Base-by-base conservation (phyloP, 2,888 invertebrate species). In the Drosophila seclusa region DNA sequence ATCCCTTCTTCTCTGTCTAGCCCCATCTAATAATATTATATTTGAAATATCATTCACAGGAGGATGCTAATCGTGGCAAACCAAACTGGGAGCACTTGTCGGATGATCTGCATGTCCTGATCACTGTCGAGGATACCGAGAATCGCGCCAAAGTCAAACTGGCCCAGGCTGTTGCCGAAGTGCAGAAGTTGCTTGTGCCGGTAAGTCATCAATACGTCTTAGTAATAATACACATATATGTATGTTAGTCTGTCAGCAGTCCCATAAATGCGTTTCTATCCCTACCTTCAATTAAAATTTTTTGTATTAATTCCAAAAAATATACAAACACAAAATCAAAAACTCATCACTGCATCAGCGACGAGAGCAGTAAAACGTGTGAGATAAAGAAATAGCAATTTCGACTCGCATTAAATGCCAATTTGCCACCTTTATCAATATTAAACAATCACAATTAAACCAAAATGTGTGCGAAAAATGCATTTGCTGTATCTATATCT, bases 61-160 rank as follows among this genome's bases (percentile, higher is more conserved):
- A 99, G 95, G 99, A 99, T 93, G 97, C 97, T 92, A 99, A 99
- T 94, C 96, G 99, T 93, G 99, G 99, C 85, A 99, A 99, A 94
- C 99, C 99, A 80, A 99, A 99, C 94, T 99, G 99, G 99, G 99
- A 99, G 94, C 99, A 99, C 93, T 94, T 99, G 92, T 98, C 98
- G 89, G 99, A 99, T 93, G 99, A 99, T 91, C 95, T 99, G 68
- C 99, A 99, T 94, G 99, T 99, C 77, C 95, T 99, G 86, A 96
- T 99, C 91, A 99, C 99, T 85, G 99, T 99, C 34, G 99, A 99
- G 94, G 99, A 99, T 94, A 98, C 99, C 78, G 97, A 98, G 93
- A 99, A 99, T 94, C 95, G 99, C 92, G 98, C 99, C 80, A 97
- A 97, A 93, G 94, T 99, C 78, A 99, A 99, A 94, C 95, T 99